Percentiles rank a stretch among this genome's conserved stretches.
phyloP scores from a whole-genome alignment of 2,888 invertebrate species.

The Erebia aethiops region DNA sequence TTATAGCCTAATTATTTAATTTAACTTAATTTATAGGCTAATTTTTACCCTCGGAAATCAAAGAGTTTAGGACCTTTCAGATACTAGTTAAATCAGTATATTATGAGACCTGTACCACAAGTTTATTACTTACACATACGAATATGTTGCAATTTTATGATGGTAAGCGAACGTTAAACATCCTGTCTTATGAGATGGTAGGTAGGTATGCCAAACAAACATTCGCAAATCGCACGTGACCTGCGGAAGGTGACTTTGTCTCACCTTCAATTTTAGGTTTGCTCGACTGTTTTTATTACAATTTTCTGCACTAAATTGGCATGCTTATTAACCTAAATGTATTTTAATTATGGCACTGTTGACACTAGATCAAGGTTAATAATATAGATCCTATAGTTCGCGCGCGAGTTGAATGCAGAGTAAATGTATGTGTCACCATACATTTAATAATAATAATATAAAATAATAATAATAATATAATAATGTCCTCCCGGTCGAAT shows the following conservation, averaged over 20 bases:
- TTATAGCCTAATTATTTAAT: too few species aligned
- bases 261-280: constrained; percentile 20
- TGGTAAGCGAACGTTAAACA: constrained; percentile 61
- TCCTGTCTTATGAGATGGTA: constrained; percentile 55
- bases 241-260: constrained; percentile 56
- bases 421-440: too few species aligned
- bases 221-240: constrained; percentile 49
- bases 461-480: too few species aligned
- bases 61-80: too few species aligned
- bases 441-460: too few species aligned
- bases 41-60: not conserved
- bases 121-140: not conserved
- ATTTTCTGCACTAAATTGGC: constrained; percentile 7
- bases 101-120: not conserved
- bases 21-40: too few species aligned
- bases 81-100: too few species aligned
- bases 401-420: too few species aligned
- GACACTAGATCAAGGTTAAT: not conserved
- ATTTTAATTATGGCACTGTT: not conserved
- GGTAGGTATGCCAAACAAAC: constrained; percentile 53
- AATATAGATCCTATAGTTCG: not conserved
- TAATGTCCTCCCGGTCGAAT: too few species aligned
- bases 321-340: not conserved
- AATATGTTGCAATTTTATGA: constrained; percentile 21
- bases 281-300: constrained; percentile 16